phyloP scores from a whole-genome alignment of 2,797 vertebrate species.

The Helarctos malayanus region DNA sequence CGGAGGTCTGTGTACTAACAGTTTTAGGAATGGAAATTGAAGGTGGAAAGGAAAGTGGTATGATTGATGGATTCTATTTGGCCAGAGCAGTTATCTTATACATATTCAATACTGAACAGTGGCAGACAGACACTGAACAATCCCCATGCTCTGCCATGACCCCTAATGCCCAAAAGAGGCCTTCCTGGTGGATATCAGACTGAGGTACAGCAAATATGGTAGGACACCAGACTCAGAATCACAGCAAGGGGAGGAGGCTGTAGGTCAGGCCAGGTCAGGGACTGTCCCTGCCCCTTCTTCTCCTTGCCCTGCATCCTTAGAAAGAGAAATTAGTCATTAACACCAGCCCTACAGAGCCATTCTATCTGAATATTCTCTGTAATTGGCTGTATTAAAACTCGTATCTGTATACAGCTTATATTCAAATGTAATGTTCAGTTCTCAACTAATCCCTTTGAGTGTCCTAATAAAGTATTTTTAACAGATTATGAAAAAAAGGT shows the following conservation, averaged over 20 bases:
- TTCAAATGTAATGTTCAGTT: not conserved
- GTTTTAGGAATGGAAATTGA: conserved; percentile 11
- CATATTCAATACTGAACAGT: not conserved
- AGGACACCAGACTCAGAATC: not conserved
- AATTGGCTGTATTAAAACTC: not conserved
- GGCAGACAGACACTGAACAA: not conserved
- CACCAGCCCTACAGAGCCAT: accelerated
- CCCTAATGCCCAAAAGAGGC: not conserved
- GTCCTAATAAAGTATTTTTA: conserved; percentile 29
- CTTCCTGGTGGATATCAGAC: not conserved
- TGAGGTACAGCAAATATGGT: not conserved
- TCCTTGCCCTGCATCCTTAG: not conserved
- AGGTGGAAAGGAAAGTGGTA: not conserved
- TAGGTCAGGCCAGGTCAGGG: not conserved
- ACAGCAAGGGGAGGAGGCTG: not conserved
- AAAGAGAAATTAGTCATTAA: not conserved
- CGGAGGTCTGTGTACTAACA: not conserved
- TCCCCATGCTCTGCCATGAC: not conserved
- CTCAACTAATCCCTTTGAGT: not conserved
- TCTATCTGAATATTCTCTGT: not conserved
- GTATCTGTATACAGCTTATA: not conserved
- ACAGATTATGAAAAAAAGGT: conserved; percentile 9
- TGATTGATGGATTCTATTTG: conserved; percentile 13
- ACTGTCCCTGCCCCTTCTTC: not conserved
- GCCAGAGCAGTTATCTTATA: not conserved